phyloP scores from a whole-genome alignment of 2,888 invertebrate genomes.

The Drosophila aldrichi region DNA sequence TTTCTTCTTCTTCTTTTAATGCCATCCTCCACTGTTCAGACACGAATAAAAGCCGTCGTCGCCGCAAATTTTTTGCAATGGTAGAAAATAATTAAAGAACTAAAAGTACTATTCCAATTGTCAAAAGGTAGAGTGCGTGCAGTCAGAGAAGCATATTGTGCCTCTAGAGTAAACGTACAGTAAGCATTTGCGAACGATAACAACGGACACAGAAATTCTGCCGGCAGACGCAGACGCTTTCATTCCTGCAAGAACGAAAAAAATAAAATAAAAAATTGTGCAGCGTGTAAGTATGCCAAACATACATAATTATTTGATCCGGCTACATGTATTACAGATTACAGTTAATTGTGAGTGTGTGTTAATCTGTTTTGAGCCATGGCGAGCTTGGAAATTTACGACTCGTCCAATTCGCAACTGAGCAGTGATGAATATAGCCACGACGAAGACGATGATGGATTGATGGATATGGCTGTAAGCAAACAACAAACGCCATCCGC shows the following conservation, averaged over 20 bases:
- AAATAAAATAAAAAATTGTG: conserved; percentile 2
- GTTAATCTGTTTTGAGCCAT: conserved; percentile 26
- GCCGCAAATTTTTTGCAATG: conserved; percentile 50
- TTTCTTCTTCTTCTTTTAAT: conserved; percentile 37
- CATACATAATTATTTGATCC: conserved; percentile 22
- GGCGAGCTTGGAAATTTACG: conserved; percentile 68
- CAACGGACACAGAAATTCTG: conserved; percentile 24
- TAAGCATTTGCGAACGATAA: conserved; percentile 8
- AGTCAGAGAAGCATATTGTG: background rate
- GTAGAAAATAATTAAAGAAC: conserved; percentile 26
- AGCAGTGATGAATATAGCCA: conserved; percentile 70
- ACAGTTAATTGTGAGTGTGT: conserved; percentile 12
- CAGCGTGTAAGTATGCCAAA: conserved; percentile 44
- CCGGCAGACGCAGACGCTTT: conserved; percentile 70
- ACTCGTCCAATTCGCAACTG: conserved; percentile 74
- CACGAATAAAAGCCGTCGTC: conserved; percentile 46
- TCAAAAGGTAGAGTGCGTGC: conserved; percentile 3
- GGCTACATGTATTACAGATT: conserved; percentile 5
- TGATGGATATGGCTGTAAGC: conserved; percentile 67
- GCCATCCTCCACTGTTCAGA: conserved; percentile 25
- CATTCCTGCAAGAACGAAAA: conserved; percentile 46
- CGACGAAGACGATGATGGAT: conserved; percentile 65
- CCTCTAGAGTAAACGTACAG: background rate
- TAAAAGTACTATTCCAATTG: conserved; percentile 29
- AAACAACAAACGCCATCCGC: conserved; percentile 35